These are phyloP conservation scores for Rhopalosiphum nymphaeae DNA, from an alignment of 2,888 invertebrate genomes.

Conservation along the genomic window DNA sequence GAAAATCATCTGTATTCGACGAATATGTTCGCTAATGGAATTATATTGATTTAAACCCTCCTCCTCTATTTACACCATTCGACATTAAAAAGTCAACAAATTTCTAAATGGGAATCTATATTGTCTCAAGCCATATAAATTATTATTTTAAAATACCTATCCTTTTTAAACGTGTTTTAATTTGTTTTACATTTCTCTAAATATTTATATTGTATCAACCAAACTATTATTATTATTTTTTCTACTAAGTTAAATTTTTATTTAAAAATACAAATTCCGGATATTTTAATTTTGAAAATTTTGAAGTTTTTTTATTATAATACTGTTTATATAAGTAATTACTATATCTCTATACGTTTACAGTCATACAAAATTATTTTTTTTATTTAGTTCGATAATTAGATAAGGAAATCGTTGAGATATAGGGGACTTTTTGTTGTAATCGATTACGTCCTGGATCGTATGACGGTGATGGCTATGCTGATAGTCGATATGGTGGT, in stretches of 20 bases:
- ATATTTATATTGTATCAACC: neutral
- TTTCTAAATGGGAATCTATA: neutral
- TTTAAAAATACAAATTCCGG: neutral
- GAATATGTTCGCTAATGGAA: constrained; percentile 52
- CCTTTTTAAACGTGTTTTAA: neutral
- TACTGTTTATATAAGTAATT: neutral
- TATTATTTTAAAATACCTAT: neutral
- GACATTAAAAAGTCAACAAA: neutral
- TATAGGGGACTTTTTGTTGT: neutral
- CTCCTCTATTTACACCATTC: neutral
- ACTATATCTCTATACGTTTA: neutral
- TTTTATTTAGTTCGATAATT: neutral
- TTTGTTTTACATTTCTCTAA: neutral
- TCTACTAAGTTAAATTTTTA: neutral
- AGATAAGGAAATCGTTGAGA: neutral
- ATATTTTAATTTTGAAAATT: neutral
- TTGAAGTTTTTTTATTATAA: neutral
- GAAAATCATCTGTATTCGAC: constrained; percentile 44
- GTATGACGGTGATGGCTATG: neutral
- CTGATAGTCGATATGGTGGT: neutral
- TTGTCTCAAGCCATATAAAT: neutral
- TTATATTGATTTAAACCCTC: constrained; percentile 29
- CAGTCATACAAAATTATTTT: neutral
- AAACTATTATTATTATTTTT: neutral
- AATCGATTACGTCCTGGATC: constrained; percentile 18